Conservation (phyloP, 2,888 invertebrate genomes). For the Willowsia nigromaculata region DNA sequence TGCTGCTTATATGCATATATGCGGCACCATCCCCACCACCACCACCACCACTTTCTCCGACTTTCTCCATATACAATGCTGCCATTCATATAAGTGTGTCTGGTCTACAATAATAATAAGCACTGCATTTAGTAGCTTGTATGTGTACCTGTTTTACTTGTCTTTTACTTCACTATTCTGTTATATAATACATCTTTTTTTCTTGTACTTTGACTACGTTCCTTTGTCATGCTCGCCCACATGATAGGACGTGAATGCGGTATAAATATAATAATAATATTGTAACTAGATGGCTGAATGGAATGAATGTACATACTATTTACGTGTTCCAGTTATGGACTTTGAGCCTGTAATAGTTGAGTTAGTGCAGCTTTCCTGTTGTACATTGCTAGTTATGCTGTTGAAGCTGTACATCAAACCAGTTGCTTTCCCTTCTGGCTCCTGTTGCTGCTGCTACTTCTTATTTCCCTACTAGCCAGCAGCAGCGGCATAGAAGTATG, state of each 20-base stretch:
- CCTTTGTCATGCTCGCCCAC: constrained; percentile 62
- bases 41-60: background rate
- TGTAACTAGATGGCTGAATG: constrained; percentile 17
- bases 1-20: constrained; percentile 4
- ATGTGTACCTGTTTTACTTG: constrained; percentile 37
- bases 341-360: constrained; percentile 28
- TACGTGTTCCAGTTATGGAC: constrained; percentile 58
- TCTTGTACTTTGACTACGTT: constrained; percentile 6
- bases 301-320: constrained; percentile 9
- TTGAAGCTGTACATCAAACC: constrained; percentile 31
- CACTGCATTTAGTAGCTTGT: constrained; percentile 7
- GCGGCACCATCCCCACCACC: background rate
- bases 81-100: background rate
- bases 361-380: constrained; percentile 17
- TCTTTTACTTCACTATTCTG: background rate
- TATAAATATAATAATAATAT: constrained; percentile 14
- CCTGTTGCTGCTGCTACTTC: constrained; percentile 45
- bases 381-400: background rate
- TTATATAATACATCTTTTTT: constrained; percentile 1
- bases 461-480: background rate
- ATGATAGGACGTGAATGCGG: constrained; percentile 58
- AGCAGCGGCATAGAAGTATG: background rate
- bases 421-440: constrained; percentile 67
- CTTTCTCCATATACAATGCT: background rate
- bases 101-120: constrained; percentile 17